Evolutionary conservation across 2,797 vertebrate species (phyloP), one percentile per base, ranked within the genome.

Genomic region (Alauda arvensis): DNA sequence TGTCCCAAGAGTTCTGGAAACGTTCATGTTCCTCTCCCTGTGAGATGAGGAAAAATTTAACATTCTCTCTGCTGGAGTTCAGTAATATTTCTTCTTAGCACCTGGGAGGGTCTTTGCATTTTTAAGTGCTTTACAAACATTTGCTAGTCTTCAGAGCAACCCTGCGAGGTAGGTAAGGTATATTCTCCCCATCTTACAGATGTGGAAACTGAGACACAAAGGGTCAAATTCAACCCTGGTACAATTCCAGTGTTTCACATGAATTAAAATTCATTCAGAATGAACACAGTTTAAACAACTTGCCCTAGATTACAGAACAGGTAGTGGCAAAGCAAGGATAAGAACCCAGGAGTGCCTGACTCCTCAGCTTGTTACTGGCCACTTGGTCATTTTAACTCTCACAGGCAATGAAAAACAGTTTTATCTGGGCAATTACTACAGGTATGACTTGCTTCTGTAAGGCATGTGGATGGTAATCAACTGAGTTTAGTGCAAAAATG

Each of bases 111-210:
- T 93, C 88, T 95, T 92, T 95, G 92, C 90, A 94, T 94, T 94
- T 92, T 95, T 88, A 89, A 94, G 93, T 90, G 85, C 87, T 94
- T 95, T 93, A 93, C 87, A 95, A 94, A 96, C 88, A 93, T 88
- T 92, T 93, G 80, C 85, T 91, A 92, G 74, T 85, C 82, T 79
- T 88, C 46, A 91, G 79, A 93, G 60, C 65, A 90, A 83, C 70
- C 89, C 79, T 86, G 81, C 45, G 95, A 95, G 95, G 95, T 95
- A 95, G 94, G 83, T 95, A 91, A 93, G 57, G 80, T 94, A 80
- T 89, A 77, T 85, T 84, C 43, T 91, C 71, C 92, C 80, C 88
- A 94, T 92, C 93, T 89, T 92, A 93, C 55, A 90, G 92, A 93
- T 80, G 91, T 49, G 88, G 83, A 93, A 93, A 89, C 76, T 83